Percentiles rank a stretch among this genome's conserved stretches.
phyloP scores from a whole-genome alignment of 2,797 vertebrate genomes.

The Trematomus bernacchii region DNA sequence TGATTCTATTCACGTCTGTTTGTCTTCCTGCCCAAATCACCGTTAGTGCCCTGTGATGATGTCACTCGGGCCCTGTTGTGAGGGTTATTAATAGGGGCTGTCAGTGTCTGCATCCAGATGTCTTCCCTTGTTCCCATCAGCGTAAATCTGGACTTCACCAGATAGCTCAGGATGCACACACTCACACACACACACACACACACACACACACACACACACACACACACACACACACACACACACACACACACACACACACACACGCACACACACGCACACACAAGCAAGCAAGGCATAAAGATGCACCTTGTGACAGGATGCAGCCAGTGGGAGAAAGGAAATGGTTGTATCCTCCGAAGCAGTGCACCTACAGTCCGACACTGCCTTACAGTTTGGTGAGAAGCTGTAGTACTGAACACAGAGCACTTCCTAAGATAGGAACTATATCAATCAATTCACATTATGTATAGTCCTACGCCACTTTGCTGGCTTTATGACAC shows the following conservation, averaged over 20 bases:
- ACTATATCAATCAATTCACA: neutral
- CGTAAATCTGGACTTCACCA: constrained; percentile 73
- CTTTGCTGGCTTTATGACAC: neutral
- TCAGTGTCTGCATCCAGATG: constrained; percentile 81
- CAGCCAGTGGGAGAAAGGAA: constrained; percentile 80
- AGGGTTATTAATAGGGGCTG: constrained; percentile 81
- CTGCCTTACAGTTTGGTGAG: constrained; percentile 16
- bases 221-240: constrained; percentile 39
- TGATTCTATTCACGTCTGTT: constrained; percentile 80
- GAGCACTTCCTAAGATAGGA: neutral
- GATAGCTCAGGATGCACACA: constrained; percentile 64
- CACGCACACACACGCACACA: constrained; percentile 50
- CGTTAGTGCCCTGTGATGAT: constrained; percentile 74
- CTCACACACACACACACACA: constrained; percentile 23
- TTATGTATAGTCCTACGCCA: neutral
- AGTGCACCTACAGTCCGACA: constrained; percentile 38
- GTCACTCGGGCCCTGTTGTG: constrained; percentile 76
- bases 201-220: constrained; percentile 4
- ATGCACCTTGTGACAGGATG: constrained; percentile 84
- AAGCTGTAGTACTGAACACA: constrained; percentile 10
- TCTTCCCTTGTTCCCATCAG: constrained; percentile 84
- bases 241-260: constrained; percentile 13
- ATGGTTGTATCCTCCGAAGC: constrained; percentile 77
- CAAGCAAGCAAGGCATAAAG: constrained; percentile 52
- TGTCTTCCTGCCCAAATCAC: constrained; percentile 76